phyloP scores from a whole-genome alignment of 2,113 vertebrate species.

The Emydocephalus ijimae region DNA sequence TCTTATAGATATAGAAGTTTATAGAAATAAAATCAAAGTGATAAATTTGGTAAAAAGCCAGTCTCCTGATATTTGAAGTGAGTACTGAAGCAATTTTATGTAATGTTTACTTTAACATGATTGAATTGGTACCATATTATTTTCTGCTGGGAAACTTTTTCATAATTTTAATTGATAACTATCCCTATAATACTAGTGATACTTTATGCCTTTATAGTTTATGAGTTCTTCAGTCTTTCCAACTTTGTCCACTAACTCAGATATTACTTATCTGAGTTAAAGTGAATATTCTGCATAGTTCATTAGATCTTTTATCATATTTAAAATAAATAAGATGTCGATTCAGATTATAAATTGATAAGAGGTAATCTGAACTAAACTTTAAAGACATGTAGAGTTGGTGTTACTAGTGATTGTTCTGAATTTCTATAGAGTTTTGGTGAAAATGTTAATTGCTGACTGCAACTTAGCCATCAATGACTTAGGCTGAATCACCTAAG shows the following conservation, averaged over 20 bases:
- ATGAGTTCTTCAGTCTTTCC: neutral
- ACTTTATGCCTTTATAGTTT: neutral
- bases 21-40: neutral
- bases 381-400: neutral
- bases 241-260: neutral
- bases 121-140: neutral
- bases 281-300: neutral
- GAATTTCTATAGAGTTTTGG: neutral
- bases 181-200: neutral
- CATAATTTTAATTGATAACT: neutral
- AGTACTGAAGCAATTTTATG: neutral
- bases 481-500: neutral
- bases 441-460: neutral
- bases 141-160: neutral
- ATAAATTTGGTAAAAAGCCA: neutral
- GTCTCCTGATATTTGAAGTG: neutral
- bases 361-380: neutral
- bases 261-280: neutral
- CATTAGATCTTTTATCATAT: neutral
- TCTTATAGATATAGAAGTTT: neutral
- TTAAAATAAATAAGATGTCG: neutral
- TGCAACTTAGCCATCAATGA: neutral
- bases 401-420: neutral
- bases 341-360: neutral
- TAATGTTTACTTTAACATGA: neutral